Evolutionary conservation across 2,113 vertebrate genomes (phyloP).

Genomic region (Harpagus bidentatus): DNA sequence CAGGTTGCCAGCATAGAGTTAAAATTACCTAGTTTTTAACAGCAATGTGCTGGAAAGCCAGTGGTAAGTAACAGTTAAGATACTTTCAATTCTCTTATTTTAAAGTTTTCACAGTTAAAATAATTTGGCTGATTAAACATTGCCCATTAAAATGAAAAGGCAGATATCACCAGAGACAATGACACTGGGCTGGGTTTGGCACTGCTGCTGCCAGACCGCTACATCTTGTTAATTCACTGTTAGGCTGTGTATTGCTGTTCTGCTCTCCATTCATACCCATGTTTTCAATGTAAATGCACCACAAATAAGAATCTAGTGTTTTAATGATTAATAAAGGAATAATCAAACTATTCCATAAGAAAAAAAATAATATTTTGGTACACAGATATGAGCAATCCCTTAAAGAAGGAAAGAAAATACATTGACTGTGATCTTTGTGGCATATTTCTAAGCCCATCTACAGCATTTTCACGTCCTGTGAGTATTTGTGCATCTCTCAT

Average conservation of each 20-base stretch:
- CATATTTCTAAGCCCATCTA: not conserved
- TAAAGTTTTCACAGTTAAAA: not conserved
- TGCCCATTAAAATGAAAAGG: not conserved
- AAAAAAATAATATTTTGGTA: not conserved
- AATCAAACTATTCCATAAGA: not conserved
- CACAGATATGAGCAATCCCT: not conserved
- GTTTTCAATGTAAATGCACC: not conserved
- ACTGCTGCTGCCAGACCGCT: not conserved
- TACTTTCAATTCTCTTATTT: not conserved
- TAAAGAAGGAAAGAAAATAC: not conserved
- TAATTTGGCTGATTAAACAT: not conserved
- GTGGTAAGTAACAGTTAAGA: not conserved
- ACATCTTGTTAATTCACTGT: not conserved
- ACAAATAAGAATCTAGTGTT: not conserved
- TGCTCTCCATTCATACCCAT: not conserved
- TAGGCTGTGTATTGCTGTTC: not conserved
- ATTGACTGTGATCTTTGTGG: not conserved
- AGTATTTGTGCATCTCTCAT: not conserved
- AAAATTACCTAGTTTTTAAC: not conserved
- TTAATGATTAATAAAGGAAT: not conserved
- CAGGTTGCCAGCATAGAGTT: not conserved
- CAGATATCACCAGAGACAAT: not conserved
- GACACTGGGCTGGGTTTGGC: not conserved
- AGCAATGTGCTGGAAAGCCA: not conserved
- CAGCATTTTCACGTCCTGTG: not conserved